phyloP scores from a whole-genome alignment of 2,113 vertebrate genomes.

The Apistogramma diplotaenia region DNA sequence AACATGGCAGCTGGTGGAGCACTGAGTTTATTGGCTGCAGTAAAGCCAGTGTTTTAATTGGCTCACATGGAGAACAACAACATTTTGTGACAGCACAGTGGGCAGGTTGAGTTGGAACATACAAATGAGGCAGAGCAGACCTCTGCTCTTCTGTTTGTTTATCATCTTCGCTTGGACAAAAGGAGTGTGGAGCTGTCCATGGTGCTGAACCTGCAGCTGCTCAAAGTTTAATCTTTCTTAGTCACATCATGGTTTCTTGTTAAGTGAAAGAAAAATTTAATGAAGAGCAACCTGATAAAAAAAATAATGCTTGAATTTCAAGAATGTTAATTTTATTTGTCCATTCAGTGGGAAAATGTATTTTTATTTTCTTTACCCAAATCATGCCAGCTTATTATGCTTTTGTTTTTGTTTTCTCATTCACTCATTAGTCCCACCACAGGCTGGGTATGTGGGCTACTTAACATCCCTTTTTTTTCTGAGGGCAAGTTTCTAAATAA shows the following conservation, averaged over 20 bases:
- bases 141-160: conserved; percentile 17
- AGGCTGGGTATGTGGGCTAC: not conserved
- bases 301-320: conserved; percentile 1
- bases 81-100: conserved; percentile 10
- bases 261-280: not conserved
- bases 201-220: conserved; percentile 18
- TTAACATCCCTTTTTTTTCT: not conserved
- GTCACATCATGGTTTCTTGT: not conserved
- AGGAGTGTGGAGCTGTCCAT: not conserved
- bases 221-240: not conserved
- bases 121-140: not conserved
- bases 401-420: not conserved
- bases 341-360: not conserved
- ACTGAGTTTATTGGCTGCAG: conserved; percentile 11
- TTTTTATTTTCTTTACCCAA: conserved; percentile 2
- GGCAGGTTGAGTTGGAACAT: not conserved
- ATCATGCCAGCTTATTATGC: conserved; percentile 10
- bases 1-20: not conserved
- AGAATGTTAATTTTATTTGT: conserved; percentile 25
- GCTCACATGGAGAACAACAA: conserved; percentile 27
- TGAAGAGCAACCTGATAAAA: not conserved
- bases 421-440: not conserved
- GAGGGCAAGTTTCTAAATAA: not conserved
- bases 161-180: not conserved
- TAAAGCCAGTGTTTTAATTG: conserved; percentile 39